Percentiles rank a stretch among this genome's conserved stretches.
These are phyloP conservation scores for Buteo buteo DNA, from an alignment of 2,113 vertebrate genomes.

Conservation along the genomic window DNA sequence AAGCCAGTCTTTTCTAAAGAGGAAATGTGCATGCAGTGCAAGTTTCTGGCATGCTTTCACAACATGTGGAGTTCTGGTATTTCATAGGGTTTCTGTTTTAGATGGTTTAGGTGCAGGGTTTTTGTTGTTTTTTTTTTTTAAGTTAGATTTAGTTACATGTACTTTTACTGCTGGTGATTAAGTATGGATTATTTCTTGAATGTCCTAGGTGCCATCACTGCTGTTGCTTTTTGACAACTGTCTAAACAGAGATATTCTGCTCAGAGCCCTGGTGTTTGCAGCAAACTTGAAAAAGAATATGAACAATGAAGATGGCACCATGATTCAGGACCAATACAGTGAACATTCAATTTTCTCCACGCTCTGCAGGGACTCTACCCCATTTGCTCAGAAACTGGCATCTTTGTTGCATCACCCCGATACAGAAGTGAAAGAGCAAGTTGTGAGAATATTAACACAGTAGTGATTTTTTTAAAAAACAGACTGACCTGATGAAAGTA, in stretches of 20 bases:
- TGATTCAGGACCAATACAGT: conserved; percentile 62
- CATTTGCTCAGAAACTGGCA: conserved; percentile 77
- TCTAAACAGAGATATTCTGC: conserved; percentile 78
- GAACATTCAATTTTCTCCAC: conserved; percentile 81
- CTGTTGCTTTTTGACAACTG: conserved; percentile 79
- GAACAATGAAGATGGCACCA: background rate
- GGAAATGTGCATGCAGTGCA: background rate
- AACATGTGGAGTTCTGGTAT: background rate
- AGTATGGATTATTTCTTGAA: background rate
- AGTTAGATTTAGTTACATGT: background rate
- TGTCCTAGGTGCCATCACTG: conserved; percentile 71
- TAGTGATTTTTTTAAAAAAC: background rate
- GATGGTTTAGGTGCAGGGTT: background rate
- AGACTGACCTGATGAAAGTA: background rate
- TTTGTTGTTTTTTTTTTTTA: background rate
- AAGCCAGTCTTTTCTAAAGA: background rate
- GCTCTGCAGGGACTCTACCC: conserved; percentile 77
- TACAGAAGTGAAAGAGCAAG: conserved; percentile 83
- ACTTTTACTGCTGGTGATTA: background rate
- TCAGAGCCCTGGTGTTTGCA: conserved; percentile 80
- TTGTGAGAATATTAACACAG: conserved; percentile 75
- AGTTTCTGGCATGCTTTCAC: background rate
- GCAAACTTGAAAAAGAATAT: conserved; percentile 80
- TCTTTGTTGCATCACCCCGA: conserved; percentile 82
- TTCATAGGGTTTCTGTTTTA: background rate